These are phyloP conservation scores for Cryptomyrus ogoouensis DNA, from an alignment of 2,113 vertebrate genomes.

Conservation along the genomic window DNA sequence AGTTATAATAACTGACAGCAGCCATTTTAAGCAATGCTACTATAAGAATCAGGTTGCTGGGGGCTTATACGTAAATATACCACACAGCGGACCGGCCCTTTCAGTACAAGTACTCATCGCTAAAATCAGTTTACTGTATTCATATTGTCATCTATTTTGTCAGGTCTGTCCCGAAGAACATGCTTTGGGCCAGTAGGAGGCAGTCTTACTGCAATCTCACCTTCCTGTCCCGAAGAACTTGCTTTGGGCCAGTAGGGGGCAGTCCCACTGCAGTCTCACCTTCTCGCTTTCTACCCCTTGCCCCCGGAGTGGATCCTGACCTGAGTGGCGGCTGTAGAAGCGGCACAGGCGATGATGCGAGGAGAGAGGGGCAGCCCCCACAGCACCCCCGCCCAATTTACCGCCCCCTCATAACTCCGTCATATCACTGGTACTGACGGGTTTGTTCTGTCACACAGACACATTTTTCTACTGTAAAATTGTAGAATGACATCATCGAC, in stretches of 20 bases:
- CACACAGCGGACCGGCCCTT: neutral
- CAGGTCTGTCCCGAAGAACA: constrained; percentile 41
- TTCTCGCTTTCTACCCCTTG: constrained; percentile 38
- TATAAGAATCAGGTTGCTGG: neutral
- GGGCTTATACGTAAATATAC: neutral
- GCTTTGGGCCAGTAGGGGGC: constrained; percentile 23
- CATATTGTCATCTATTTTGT: neutral
- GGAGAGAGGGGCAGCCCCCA: neutral
- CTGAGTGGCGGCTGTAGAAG: constrained; percentile 31
- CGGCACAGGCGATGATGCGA: neutral
- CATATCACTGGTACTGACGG: neutral
- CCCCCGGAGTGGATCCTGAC: constrained; percentile 34
- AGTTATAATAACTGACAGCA: neutral
- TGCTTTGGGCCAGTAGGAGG: constrained; percentile 24
- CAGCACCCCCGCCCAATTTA: neutral
- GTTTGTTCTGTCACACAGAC: neutral
- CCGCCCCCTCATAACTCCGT: neutral
- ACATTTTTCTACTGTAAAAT: neutral
- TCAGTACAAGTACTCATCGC: neutral
- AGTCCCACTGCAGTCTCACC: constrained; percentile 37
- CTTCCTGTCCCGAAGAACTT: constrained; percentile 43
- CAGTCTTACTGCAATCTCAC: constrained; percentile 37
- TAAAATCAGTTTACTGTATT: neutral
- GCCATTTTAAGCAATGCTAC: neutral
- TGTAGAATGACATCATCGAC: neutral